Evolutionary conservation across 2,113 vertebrate species (phyloP), one percentile per base, ranked within the genome.

Genomic region (Aspidoscelis tigris): DNA sequence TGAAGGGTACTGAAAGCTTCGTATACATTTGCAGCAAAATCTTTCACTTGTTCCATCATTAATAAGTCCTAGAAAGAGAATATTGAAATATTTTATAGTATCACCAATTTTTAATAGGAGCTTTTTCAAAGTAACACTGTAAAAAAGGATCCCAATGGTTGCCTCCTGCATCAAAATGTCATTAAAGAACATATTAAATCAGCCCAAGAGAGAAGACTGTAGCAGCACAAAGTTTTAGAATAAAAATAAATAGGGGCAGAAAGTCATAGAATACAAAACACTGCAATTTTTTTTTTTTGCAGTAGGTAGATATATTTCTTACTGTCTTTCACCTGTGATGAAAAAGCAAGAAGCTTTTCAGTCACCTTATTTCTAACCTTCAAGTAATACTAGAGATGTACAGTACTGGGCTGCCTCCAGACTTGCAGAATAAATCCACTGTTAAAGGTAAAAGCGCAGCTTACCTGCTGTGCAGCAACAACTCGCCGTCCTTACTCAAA

Each of bases 1-100:
- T 97, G 97, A n/a, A 97, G 96, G 21, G 95, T 95, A 94, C 99
- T 99, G 92, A 99, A 99, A 50, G 97, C 97, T 94, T 99, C 98
- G 26, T 99, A 99, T 53, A 99, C 98, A 33, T 97, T 99, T 89
- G 99, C 98, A 41, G 98, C 97, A 89, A 99, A 99, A 86, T 99
- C 97, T 92, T 98, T 99, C 87, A 99, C 96, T 94, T 99, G 98
- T 80, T 99, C 97, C 91, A 99, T 99, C 95, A 96, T 96, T 95
- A 99, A 88, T 74, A 99, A 95, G 83, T 99, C 99, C 98, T 99
- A 91, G 64, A 84, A 93, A 87, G 72, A 86, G 1, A 39, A 84
- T 26, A 90, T 88, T 7, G 16, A 41, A 74, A 76, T 24, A 22
- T 41, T 73, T 80, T 20, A 72, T 91, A 83, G 61, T 82, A 61